A percentile compares a stretch with the other conserved stretches of the same genome.
Evolutionary conservation across 2,113 vertebrate genomes (phyloP).

Genomic region (Aleadryas rufinucha): DNA sequence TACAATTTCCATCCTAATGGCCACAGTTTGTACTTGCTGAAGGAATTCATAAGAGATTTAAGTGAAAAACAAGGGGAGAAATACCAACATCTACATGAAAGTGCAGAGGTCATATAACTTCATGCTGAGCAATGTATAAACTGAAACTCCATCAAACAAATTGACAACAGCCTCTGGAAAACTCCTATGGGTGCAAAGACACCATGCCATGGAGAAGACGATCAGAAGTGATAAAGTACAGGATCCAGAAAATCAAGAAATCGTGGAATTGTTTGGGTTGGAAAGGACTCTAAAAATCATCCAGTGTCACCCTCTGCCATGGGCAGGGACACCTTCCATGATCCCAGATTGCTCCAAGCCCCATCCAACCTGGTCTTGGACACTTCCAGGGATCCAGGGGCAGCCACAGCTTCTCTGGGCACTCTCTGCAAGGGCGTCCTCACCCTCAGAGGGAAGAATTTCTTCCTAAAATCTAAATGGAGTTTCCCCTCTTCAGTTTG

Average conservation of each 20-base stretch:
- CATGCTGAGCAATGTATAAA: background rate
- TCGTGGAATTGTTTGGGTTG: background rate
- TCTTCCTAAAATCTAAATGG: background rate
- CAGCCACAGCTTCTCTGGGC: background rate
- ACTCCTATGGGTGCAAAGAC: background rate
- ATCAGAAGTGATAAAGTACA: background rate
- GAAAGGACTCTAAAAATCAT: background rate
- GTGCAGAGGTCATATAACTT: background rate
- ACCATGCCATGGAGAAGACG: background rate
- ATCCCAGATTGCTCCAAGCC: fast-evolving
- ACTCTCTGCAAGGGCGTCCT: fast-evolving
- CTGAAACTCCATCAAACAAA: background rate
- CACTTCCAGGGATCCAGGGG: background rate
- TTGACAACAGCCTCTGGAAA: background rate
- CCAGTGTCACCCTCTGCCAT: fast-evolving
- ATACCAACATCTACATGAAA: background rate
- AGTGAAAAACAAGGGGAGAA: background rate
- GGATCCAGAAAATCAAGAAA: background rate
- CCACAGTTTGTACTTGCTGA: background rate
- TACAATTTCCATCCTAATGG: background rate
- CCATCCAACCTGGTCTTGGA: fast-evolving
- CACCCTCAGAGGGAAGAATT: background rate
- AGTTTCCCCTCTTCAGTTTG: too few relatives aligned
- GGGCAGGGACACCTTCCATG: background rate
- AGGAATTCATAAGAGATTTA: background rate